Conservation (phyloP, 2,797 vertebrate species). For the Moxostoma hubbsi region DNA sequence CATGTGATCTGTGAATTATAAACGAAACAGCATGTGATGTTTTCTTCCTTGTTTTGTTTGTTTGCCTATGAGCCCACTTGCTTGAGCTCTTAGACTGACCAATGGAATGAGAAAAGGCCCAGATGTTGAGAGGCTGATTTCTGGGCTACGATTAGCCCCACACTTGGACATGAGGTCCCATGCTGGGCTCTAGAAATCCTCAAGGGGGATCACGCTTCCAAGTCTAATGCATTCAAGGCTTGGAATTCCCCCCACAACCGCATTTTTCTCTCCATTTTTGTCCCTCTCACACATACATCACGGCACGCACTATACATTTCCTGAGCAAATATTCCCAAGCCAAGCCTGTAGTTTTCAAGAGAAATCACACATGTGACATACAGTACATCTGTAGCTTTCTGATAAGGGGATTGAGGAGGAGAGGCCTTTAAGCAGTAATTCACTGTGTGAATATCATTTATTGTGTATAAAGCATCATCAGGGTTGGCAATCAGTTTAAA, state of each 20-base stretch:
- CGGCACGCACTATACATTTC: constrained; percentile 83
- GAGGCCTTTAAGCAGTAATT: constrained; percentile 40
- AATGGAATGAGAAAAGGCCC: constrained; percentile 75
- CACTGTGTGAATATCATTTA: neutral
- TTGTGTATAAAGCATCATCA: neutral
- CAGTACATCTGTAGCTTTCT: constrained; percentile 74
- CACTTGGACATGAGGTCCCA: constrained; percentile 71
- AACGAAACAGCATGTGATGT: constrained; percentile 27
- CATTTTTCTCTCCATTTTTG: constrained; percentile 4
- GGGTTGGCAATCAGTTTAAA: constrained; percentile 8
- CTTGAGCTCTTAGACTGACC: constrained; percentile 58
- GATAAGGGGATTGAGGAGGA: constrained; percentile 66
- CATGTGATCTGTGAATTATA: constrained; percentile 4
- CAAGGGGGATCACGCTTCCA: constrained; percentile 73
- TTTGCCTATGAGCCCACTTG: neutral
- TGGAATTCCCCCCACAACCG: constrained; percentile 64
- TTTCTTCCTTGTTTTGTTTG: constrained; percentile 34
- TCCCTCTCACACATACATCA: constrained; percentile 57
- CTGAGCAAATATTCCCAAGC: constrained; percentile 81
- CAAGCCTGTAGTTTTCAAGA: constrained; percentile 77
- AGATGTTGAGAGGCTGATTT: constrained; percentile 72
- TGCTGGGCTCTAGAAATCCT: constrained; percentile 67
- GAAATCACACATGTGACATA: constrained; percentile 77
- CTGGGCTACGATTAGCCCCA: constrained; percentile 65
- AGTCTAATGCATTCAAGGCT: constrained; percentile 80